These are phyloP conservation scores for Scomberomorus guttatus DNA, from an alignment of 2,797 vertebrate species.

Conservation along the genomic window DNA sequence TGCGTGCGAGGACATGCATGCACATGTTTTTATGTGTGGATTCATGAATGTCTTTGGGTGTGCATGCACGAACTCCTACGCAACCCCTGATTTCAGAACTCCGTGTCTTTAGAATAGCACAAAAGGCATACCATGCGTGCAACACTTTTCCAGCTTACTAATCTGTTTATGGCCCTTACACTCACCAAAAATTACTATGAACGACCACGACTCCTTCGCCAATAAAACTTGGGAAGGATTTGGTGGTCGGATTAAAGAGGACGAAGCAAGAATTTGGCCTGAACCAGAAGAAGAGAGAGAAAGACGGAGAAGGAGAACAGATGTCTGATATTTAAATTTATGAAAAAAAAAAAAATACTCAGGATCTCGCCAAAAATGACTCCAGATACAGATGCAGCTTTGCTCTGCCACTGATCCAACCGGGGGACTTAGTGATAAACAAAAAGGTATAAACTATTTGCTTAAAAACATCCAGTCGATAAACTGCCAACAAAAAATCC, in stretches of 20 bases:
- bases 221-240: constrained; percentile 64
- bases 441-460: constrained; percentile 51
- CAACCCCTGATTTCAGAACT: constrained; percentile 32
- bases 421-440: constrained; percentile 22
- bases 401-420: constrained; percentile 39
- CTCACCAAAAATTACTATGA: constrained; percentile 60
- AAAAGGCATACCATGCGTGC: constrained; percentile 43
- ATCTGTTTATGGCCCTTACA: constrained; percentile 68
- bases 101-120: constrained; percentile 41
- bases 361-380: constrained; percentile 43
- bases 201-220: constrained; percentile 48
- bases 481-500: constrained; percentile 51
- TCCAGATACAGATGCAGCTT: constrained; percentile 64
- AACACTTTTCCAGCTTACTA: constrained; percentile 53
- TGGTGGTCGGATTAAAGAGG: constrained; percentile 72
- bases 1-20: constrained; percentile 23
- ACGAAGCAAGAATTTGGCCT: constrained; percentile 68
- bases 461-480: constrained; percentile 54
- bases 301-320: constrained; percentile 70
- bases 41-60: constrained; percentile 17
- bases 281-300: constrained; percentile 49
- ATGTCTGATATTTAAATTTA: constrained; percentile 71
- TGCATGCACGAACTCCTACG: constrained; percentile 11
- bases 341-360: background rate
- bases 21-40: constrained; percentile 37